Evolutionary conservation across 1,140 invertebrate genomes (phyloP), one percentile per base, ranked within the genome.

Genomic region (Scaptomyza hsui): DNA sequence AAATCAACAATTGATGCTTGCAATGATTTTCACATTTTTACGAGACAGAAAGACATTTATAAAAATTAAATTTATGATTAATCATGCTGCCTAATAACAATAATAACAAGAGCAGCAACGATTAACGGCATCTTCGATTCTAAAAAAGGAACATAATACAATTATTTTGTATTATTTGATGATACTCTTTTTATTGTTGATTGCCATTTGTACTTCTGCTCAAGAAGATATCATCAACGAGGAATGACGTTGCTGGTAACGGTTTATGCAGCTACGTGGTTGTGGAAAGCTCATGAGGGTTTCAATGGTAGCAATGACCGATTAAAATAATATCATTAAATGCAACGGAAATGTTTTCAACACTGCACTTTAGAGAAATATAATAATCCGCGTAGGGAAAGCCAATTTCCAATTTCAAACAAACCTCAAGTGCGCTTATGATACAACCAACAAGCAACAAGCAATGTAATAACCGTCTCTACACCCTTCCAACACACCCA

Each of bases 21-120:
- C 80, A 68, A 80, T 88, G 82, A 88, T 82, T 75, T 72, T 75
- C 75, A 88, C 63, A 78, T 78, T 88, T 82, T 60, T n/a, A n/a
- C n/a, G n/a, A n/a, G 29, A 15, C 7, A 29, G 16, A 16, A 26
- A 10, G 53, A 68, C 78, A 68, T 75, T 82, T 86, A 69, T 59
- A 88, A 67, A 55, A 88, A 82, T 68, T 67, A 59, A 57, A 88
- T 86, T 86, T 86, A 32, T 86, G 82, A 75, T 78, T 88, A 72
- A 78, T 86, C 82, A 86, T 78, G 83, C 74, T 49, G 53, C 63
- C 21, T 60, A 88, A 74, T 75, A 75, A 26, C 24, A 65, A 60
- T 29, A 62, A 47, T 13, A 64, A 13, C 35, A 55, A 41, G 35
- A 63, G 39, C 21, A 61, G 61, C 44, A 37, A 44, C 42, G 52